These are phyloP conservation scores for Hydropotes inermis DNA, from an alignment of 2,113 vertebrate genomes.

Conservation along the genomic window DNA sequence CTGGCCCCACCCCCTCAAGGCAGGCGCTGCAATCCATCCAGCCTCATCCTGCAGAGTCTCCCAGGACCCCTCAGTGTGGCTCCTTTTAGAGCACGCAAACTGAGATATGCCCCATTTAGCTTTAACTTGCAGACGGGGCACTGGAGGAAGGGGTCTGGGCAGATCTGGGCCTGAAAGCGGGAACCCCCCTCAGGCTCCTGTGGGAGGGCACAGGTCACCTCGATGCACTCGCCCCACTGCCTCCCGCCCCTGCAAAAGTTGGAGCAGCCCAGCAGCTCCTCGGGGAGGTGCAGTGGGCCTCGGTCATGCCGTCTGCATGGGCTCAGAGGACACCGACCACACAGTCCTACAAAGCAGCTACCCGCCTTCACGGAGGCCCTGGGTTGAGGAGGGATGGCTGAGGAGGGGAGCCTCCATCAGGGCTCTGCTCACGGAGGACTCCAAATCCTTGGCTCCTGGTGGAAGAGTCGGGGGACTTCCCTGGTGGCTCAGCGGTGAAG, in stretches of 20 bases:
- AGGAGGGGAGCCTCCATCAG: neutral
- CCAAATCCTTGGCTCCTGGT: neutral
- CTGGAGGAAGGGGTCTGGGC: neutral
- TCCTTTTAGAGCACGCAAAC: neutral
- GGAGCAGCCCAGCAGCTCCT: slow-evolving; percentile 81
- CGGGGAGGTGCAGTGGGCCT: slow-evolving; percentile 79
- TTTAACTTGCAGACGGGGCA: neutral
- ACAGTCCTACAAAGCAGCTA: slow-evolving; percentile 88
- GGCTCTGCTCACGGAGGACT: neutral
- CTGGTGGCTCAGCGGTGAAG: neutral
- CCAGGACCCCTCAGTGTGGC: rapidly evolving
- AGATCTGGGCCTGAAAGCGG: neutral
- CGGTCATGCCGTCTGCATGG: neutral
- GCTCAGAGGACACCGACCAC: slow-evolving; percentile 87
- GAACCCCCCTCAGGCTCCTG: neutral
- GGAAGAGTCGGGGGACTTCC: neutral
- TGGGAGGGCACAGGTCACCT: slow-evolving; percentile 71
- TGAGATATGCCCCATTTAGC: too few relatives aligned
- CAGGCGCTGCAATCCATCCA: neutral
- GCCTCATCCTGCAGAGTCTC: neutral
- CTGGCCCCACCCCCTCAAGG: rapidly evolving
- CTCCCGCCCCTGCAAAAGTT: slow-evolving; percentile 79
- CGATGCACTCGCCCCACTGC: slow-evolving; percentile 82
- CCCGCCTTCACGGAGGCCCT: slow-evolving; percentile 13
- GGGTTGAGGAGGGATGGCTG: neutral